phyloP scores from a whole-genome alignment of 1,140 invertebrate species.

The Tyrophagus putrescentiae region DNA sequence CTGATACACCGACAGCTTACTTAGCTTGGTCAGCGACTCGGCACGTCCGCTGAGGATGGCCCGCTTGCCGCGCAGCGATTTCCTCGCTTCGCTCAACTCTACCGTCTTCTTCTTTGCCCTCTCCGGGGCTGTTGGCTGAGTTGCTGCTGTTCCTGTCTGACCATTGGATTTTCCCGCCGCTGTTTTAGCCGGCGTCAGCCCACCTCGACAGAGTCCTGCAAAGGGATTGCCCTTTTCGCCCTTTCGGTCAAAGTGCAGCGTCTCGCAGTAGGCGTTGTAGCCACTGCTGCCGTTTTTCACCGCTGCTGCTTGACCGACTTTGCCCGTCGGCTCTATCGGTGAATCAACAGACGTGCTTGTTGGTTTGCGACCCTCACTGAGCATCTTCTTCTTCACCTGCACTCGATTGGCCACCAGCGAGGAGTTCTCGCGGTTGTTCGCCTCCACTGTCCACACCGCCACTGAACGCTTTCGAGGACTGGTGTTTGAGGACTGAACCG shows the following conservation, averaged over 20 bases:
- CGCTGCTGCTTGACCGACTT: neutral
- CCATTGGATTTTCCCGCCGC: neutral
- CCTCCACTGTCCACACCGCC: constrained; percentile 2
- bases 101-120: constrained; percentile 2
- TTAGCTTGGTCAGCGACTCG: constrained; percentile 15
- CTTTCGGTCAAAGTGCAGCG: constrained; percentile 44
- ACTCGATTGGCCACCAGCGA: neutral
- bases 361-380: neutral
- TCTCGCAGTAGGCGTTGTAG: constrained; percentile 11
- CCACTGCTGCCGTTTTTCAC: neutral
- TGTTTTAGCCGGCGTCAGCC: constrained; percentile 12
- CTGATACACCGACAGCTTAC: constrained; percentile 3
- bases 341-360: neutral
- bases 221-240: constrained; percentile 73
- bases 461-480: constrained; percentile 9
- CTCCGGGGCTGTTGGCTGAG: neutral
- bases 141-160: neutral
- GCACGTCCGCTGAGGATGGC: neutral
- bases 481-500: too few relatives aligned
- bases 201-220: constrained; percentile 35
- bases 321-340: neutral
- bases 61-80: constrained; percentile 11
- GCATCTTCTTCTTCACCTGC: neutral
- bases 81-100: constrained; percentile 9
- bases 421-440: neutral